Conservation (phyloP, 2,888 invertebrate species). For the Lasioglossum leucozonium region DNA sequence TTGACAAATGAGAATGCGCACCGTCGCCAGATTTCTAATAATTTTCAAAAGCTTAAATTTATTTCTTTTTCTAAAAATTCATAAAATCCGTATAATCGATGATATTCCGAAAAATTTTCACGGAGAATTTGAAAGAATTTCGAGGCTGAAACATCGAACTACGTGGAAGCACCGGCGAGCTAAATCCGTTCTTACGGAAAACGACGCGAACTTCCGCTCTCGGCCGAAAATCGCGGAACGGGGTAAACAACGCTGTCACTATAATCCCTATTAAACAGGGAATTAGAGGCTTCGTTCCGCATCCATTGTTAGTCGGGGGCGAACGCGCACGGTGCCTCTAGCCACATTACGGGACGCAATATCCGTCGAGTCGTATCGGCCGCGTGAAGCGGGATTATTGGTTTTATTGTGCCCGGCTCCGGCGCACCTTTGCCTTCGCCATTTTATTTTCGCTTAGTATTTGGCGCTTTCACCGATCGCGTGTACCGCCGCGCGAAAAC, state of each 20-base stretch:
- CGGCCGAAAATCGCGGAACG: slow-evolving; percentile 29
- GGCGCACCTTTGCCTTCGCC: slow-evolving; percentile 29
- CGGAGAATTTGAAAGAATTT: neutral
- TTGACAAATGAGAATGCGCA: no score
- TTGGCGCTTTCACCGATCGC: slow-evolving; percentile 67
- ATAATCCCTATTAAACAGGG: slow-evolving; percentile 57
- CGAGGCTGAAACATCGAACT: neutral
- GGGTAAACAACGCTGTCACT: slow-evolving; percentile 24
- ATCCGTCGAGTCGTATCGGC: slow-evolving; percentile 57
- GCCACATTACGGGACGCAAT: slow-evolving; percentile 47
- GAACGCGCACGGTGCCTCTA: neutral
- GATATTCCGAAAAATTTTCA: no score
- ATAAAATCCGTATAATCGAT: no score
- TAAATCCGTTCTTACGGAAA: neutral
- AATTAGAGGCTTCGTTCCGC: slow-evolving; percentile 48
- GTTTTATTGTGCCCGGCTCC: slow-evolving; percentile 63
- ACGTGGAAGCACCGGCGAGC: neutral
- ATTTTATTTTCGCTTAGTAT: slow-evolving; percentile 66
- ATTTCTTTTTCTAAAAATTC: no score
- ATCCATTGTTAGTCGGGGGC: slow-evolving; percentile 9
- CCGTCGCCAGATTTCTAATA: no score
- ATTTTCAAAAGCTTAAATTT: no score
- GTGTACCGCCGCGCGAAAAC: slow-evolving; percentile 40
- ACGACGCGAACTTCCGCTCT: neutral
- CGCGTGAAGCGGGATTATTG: slow-evolving; percentile 66